These are phyloP conservation scores for Manis pentadactyla DNA, from an alignment of 2,797 vertebrate genomes.

Conservation along the genomic window DNA sequence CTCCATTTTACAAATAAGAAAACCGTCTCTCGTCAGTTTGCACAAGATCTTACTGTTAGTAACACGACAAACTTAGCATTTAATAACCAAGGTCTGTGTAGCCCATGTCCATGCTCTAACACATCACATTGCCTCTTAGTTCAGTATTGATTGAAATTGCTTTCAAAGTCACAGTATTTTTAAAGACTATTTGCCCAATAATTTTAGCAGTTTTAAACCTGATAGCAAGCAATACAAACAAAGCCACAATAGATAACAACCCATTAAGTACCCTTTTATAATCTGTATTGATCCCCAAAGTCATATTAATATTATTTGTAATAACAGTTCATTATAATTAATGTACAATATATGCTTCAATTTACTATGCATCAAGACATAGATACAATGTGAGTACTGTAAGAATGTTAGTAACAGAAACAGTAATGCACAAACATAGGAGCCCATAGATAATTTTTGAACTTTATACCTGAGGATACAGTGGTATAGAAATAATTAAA, in stretches of 20 bases:
- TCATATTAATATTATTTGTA: slow-evolving; percentile 50
- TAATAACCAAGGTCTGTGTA: not conserved
- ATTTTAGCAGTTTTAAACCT: slow-evolving; percentile 49
- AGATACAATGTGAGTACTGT: not conserved
- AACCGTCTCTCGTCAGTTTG: not conserved
- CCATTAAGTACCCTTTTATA: slow-evolving; percentile 7
- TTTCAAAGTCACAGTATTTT: slow-evolving; percentile 54
- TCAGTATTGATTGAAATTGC: slow-evolving; percentile 33
- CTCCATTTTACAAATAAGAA: slow-evolving; percentile 60
- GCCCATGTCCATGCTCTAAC: not conserved
- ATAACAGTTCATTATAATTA: slow-evolving; percentile 29
- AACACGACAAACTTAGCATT: slow-evolving; percentile 31
- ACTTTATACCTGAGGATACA: slow-evolving; percentile 22
- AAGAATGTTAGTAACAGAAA: not conserved
- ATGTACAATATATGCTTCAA: not conserved
- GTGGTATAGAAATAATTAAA: slow-evolving; percentile 27
- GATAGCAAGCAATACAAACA: slow-evolving; percentile 10
- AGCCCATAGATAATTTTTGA: not conserved
- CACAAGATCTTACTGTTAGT: slow-evolving; percentile 15
- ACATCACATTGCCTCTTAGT: slow-evolving; percentile 13
- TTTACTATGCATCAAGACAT: slow-evolving; percentile 27
- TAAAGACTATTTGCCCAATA: slow-evolving; percentile 25
- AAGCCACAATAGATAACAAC: slow-evolving; percentile 27
- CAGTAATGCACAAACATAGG: not conserved
- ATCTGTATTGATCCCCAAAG: not conserved